Evolutionary conservation across 37 sponge, comb jelly and placozoan species (phyloP).

Genomic region (Halisarca cf. caerulea): DNA sequence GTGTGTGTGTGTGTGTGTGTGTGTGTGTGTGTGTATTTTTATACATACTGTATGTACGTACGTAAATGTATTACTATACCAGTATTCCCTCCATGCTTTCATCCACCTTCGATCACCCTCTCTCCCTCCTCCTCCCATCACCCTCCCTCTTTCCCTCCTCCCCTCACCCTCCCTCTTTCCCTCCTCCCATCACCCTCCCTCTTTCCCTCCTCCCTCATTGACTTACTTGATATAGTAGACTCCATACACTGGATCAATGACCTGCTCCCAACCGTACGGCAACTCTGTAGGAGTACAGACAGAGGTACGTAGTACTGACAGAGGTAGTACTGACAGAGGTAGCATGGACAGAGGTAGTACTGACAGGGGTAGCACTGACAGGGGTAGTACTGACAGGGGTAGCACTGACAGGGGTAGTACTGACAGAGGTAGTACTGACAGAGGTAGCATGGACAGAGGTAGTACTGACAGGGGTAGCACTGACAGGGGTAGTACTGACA

Average conservation of each 20-base stretch:
- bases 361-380: not conserved
- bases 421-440: not conserved
- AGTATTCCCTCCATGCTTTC: no score
- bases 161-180: not conserved
- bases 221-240: constrained; percentile 96
- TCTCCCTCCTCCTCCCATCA: not conserved
- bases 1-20: no score
- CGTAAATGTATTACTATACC: no score
- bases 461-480: no score
- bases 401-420: no score
- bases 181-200: not conserved
- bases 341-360: no score
- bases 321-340: not conserved
- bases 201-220: not conserved
- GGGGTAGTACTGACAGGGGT: not conserved
- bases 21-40: no score
- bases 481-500: not conserved
- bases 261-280: constrained; percentile 96
- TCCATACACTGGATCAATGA: constrained; percentile 85
- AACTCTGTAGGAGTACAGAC: constrained; percentile 64
- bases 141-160: not conserved
- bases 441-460: not conserved
- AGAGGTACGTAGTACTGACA: not conserved
- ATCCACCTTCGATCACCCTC: no score
- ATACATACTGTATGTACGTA: no score